phyloP scores from a whole-genome alignment of 1,140 invertebrate genomes.

The Chelonus insularis region DNA sequence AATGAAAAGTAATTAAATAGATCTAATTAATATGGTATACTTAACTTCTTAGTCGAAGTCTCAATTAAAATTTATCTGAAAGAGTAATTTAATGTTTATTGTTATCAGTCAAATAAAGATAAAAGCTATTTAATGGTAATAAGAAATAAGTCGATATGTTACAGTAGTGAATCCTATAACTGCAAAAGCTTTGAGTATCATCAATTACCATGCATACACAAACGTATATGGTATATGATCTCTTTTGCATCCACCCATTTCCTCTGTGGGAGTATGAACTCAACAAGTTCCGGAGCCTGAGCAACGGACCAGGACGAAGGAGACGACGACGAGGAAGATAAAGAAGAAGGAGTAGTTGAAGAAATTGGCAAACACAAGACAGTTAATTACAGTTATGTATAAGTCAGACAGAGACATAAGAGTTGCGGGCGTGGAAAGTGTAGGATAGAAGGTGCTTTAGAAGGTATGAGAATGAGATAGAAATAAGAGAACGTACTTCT shows the following conservation, averaged over 20 bases:
- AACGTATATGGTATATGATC: not conserved
- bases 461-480: slow-evolving; percentile 7
- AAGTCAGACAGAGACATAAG: slow-evolving; percentile 13
- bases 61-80: no score
- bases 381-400: no score
- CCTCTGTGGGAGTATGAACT: slow-evolving; percentile 31
- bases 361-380: no score
- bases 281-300: slow-evolving; percentile 20
- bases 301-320: slow-evolving; percentile 26
- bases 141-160: no score
- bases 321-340: slow-evolving; percentile 19
- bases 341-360: not conserved
- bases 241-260: not conserved
- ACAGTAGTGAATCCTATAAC: not conserved
- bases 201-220: not conserved
- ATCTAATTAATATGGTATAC: no score
- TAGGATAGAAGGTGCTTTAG: slow-evolving; percentile 26
- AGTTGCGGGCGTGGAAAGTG: slow-evolving; percentile 35
- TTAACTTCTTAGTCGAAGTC: no score
- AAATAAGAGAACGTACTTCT: slow-evolving; percentile 34
- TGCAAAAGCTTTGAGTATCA: not conserved
- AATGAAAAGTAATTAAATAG: no score
- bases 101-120: no score
- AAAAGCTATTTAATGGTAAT: no score
- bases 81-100: no score